Evolutionary conservation across 92 coral and sea anemone genomes (phyloP).

Genomic region (Actinostola sp.): DNA sequence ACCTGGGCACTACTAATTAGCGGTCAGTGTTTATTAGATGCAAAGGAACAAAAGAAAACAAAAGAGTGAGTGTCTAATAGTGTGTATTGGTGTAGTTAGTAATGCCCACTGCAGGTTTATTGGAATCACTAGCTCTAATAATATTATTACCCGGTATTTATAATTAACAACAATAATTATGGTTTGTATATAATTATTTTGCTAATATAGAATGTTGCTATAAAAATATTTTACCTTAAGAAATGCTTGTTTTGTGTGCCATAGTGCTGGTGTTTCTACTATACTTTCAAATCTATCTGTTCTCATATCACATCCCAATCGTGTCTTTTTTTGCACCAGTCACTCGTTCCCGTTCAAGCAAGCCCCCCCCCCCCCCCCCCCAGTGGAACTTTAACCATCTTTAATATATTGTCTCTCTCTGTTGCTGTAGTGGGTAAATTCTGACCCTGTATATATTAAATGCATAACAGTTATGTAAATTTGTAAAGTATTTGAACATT

Average conservation of each 20-base stretch:
- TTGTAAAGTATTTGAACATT: too few relatives aligned
- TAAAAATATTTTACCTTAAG: conserved; percentile 30
- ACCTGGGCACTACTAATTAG: too few relatives aligned
- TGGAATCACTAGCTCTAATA: too few relatives aligned
- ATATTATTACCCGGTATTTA: too few relatives aligned
- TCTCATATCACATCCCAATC: conserved; percentile 60
- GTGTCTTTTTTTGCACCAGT: conserved; percentile 65
- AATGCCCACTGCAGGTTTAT: too few relatives aligned
- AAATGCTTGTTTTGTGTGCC: conserved; percentile 67
- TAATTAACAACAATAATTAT: too few relatives aligned
- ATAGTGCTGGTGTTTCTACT: conserved; percentile 55
- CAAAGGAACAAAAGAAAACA: too few relatives aligned
- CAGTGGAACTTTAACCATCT: conserved; percentile 46
- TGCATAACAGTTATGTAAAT: neutral
- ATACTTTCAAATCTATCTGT: conserved; percentile 50
- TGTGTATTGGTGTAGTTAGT: too few relatives aligned
- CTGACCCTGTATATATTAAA: neutral
- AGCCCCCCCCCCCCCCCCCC: too few relatives aligned
- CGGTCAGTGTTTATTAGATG: too few relatives aligned
- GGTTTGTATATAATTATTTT: too few relatives aligned
- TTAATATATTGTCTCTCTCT: conserved; percentile 24
- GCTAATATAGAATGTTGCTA: neutral
- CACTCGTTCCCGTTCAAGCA: conserved; percentile 60
- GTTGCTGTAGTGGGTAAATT: neutral
- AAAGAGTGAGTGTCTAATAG: too few relatives aligned